phyloP scores from a whole-genome alignment of 2,888 invertebrate genomes.

The Apantesis nais region DNA sequence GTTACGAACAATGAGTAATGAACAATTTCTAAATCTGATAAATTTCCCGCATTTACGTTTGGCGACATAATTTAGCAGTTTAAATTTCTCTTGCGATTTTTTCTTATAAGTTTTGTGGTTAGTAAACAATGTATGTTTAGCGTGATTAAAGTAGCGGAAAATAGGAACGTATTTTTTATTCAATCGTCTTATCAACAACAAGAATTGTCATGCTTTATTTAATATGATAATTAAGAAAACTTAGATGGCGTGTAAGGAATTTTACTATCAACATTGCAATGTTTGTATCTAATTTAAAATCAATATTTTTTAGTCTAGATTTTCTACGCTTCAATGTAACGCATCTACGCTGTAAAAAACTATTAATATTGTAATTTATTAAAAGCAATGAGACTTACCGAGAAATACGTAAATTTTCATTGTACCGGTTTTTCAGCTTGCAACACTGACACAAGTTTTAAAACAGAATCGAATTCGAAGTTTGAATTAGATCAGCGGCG shows the following conservation, averaged over 20 bases:
- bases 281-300: conserved; percentile 15
- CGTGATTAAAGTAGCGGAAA: conserved; percentile 38
- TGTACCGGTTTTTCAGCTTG: conserved; percentile 55
- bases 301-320: conserved; percentile 8
- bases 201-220: conserved; percentile 48
- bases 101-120: conserved; percentile 22
- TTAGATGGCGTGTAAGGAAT: conserved; percentile 39
- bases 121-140: too few relatives aligned
- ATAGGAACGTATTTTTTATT: conserved; percentile 28
- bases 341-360: not conserved
- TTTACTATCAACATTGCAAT: conserved; percentile 23
- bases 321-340: conserved; percentile 14
- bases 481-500: conserved; percentile 64
- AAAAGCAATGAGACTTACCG: conserved; percentile 63
- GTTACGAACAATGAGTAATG: conserved; percentile 23
- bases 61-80: conserved; percentile 15
- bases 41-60: conserved; percentile 23
- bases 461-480: conserved; percentile 52
- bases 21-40: conserved; percentile 32
- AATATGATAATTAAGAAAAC: conserved; percentile 35
- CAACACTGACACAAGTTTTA: conserved; percentile 71
- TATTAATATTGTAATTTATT: conserved; percentile 13
- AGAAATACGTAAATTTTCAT: conserved; percentile 74
- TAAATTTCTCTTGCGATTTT: conserved; percentile 32
- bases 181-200: conserved; percentile 14